Evolutionary conservation across 1,140 invertebrate species (phyloP), one percentile per base, ranked within the genome.

Genomic region (Drosophila setifemur): DNA sequence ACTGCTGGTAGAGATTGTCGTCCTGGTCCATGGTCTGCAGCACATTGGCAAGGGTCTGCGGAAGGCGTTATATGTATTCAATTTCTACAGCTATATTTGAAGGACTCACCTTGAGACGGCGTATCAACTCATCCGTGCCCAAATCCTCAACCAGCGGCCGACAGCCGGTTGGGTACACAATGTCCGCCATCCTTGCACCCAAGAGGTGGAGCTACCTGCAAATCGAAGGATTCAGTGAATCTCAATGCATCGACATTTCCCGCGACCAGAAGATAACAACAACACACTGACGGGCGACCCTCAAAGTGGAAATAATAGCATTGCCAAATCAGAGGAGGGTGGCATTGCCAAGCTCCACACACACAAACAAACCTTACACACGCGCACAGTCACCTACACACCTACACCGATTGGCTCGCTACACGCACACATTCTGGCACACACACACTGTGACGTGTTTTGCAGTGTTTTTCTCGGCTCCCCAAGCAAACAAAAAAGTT

Each of bases 11-110:
- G 90, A 96, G 96, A 91, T 97, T 97, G 92, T 97, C 96, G 92
- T 97, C 96, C 92, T 99, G 98, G 16, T 96, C 97, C 95, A 99
- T 97, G 37, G 97, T 97, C 93, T 99, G 98, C 54, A 99, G 93
- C 0, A 97, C 97, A 89, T 98, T 96, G 8, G 97, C 97, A 66
- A 98, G 91, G 25, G 96, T 95, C 96, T 96, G 74, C 21, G 2
- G 21, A 5, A 5, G 21, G 5, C 2, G 21, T 3, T 23, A 23
- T 5, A 23, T 5, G 21, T 23, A 23, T 23, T 11, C n/a, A 3
- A n/a, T n/a, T n/a, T n/a, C n/a, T n/a, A n/a, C n/a, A n/a, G n/a
- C n/a, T n/a, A n/a, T n/a, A n/a, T 33, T 37, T 57, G 1, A 14
- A 2, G 1, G 1, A 45, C 49, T 43, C 91, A 97, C 96, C 94